These are phyloP conservation scores for Pomacea canaliculata DNA, from an alignment of 2,888 invertebrate genomes.

Conservation along the genomic window DNA sequence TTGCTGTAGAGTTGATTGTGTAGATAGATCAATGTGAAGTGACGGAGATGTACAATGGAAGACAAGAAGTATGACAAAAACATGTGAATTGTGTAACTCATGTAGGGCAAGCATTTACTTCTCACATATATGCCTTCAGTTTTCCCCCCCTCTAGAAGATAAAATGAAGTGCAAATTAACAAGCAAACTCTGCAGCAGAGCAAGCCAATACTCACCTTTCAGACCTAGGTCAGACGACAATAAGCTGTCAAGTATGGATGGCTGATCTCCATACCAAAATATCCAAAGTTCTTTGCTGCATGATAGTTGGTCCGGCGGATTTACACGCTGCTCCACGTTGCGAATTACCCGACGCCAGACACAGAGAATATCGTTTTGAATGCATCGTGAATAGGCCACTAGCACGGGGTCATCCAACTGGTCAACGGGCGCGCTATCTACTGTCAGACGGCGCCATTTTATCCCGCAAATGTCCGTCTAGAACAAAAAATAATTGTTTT, in stretches of 20 bases:
- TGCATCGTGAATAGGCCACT: conserved; percentile 70
- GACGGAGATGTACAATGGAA: too few species aligned
- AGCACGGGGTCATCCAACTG: conserved; percentile 70
- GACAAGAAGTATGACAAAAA: too few species aligned
- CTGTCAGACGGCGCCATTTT: conserved; percentile 89
- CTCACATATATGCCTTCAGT: too few species aligned
- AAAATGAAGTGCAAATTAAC: too few species aligned
- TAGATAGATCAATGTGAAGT: too few species aligned
- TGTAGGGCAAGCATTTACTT: too few species aligned
- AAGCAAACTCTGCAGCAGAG: not conserved
- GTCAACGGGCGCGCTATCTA: conserved; percentile 48
- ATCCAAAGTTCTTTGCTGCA: conserved; percentile 94
- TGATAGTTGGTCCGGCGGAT: conserved; percentile 48
- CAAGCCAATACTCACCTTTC: conserved; percentile 79
- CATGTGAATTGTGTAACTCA: too few species aligned
- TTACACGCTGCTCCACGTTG: conserved; percentile 47
- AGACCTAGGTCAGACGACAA: conserved; percentile 80
- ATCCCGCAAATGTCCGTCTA: conserved; percentile 99
- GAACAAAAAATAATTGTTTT: conserved; percentile 65
- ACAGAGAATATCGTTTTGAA: conserved; percentile 90
- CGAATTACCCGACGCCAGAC: conserved; percentile 90
- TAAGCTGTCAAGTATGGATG: conserved; percentile 56
- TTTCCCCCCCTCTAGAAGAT: too few species aligned
- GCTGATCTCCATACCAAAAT: conserved; percentile 96
- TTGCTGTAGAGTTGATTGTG: too few species aligned